These are phyloP conservation scores for Tetramorium parvispinum DNA, from an alignment of 1,140 invertebrate genomes.

Conservation along the genomic window DNA sequence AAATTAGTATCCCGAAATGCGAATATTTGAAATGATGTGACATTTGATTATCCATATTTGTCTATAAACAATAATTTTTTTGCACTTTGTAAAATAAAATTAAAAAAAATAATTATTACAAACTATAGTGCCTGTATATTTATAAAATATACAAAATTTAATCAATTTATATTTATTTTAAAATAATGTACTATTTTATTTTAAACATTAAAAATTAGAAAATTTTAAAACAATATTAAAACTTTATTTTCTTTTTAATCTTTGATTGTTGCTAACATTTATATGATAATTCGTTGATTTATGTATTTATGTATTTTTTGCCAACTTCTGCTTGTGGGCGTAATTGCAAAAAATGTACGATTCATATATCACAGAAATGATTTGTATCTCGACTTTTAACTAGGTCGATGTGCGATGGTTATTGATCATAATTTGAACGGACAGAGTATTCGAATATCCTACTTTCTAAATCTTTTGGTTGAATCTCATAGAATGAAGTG, in stretches of 20 bases:
- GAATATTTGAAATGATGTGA: too few species aligned
- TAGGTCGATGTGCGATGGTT: not conserved
- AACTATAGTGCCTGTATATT: too few species aligned
- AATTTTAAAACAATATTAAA: not conserved
- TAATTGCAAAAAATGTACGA: not conserved
- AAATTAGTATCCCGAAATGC: too few species aligned
- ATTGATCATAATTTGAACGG: constrained; percentile 21
- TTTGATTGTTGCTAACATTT: constrained; percentile 22
- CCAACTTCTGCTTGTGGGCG: not conserved
- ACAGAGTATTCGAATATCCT: not conserved
- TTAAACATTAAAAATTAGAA: not conserved
- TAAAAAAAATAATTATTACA: not conserved
- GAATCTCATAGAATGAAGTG: not conserved
- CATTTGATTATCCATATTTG: too few species aligned
- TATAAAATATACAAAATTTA: not conserved
- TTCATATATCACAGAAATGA: not conserved
- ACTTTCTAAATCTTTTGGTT: not conserved
- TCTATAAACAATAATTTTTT: too few species aligned
- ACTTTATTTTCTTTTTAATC: not conserved
- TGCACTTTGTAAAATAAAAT: too few species aligned
- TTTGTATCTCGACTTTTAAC: constrained; percentile 16
- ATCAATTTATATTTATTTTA: not conserved
- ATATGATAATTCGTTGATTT: constrained; percentile 13
- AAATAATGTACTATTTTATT: not conserved
- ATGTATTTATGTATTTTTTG: constrained; percentile 3